Conservation (phyloP, 1,140 invertebrate species). For the Halotydeus destructor region DNA sequence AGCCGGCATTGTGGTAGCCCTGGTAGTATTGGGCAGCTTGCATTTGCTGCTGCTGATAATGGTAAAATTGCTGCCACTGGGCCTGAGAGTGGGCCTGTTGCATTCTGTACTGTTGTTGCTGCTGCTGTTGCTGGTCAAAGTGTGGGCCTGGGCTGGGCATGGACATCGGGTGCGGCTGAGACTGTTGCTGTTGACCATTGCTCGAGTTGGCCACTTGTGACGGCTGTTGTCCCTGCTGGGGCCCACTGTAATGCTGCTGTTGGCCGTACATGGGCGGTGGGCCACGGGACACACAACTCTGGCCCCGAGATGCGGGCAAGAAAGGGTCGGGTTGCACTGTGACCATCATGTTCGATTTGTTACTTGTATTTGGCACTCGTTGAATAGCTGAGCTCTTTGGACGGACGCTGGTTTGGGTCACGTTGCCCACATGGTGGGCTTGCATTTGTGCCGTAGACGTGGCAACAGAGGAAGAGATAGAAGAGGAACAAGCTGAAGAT, state of each 20-base stretch:
- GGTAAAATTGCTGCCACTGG: too few relatives aligned
- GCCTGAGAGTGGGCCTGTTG: too few relatives aligned
- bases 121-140: conserved; percentile 55
- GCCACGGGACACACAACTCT: conserved; percentile 16
- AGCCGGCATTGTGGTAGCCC: too few relatives aligned
- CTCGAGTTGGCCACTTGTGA: conserved; percentile 1
- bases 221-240: background rate
- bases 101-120: background rate
- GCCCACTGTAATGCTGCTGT: conserved; percentile 14
- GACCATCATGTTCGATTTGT: too few relatives aligned
- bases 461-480: background rate
- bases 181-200: background rate
- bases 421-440: background rate
- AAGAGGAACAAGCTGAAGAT: background rate
- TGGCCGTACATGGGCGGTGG: conserved; percentile 5
- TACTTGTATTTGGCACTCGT: too few relatives aligned
- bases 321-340: too few relatives aligned
- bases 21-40: too few relatives aligned
- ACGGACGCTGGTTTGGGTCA: background rate
- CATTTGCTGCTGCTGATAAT: too few relatives aligned
- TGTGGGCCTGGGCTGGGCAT: conserved; percentile 41
- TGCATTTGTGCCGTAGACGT: background rate
- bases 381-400: too few relatives aligned
- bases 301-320: too few relatives aligned
- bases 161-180: background rate